Percentiles rank a stretch among this genome's conserved stretches.
Conservation (phyloP, 2,797 vertebrate species). For the Microcaecilia unicolor region DNA sequence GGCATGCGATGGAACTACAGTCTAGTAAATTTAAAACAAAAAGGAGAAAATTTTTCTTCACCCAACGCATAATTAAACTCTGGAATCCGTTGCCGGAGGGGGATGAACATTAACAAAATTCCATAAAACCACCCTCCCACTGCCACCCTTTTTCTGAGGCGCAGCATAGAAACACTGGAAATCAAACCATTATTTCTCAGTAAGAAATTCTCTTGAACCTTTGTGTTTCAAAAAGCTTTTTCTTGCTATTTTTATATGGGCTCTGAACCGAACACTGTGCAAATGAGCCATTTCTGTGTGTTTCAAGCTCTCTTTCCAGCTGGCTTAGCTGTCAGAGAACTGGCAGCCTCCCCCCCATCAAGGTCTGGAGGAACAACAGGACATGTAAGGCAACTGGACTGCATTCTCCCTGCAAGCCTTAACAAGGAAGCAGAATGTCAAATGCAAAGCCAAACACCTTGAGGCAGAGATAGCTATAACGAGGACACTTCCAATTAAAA, state of each 20-base stretch:
- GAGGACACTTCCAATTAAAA: constrained; percentile 30
- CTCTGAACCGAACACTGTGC: not conserved
- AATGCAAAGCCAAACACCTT: constrained; percentile 20
- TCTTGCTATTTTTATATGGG: constrained; percentile 2
- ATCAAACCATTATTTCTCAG: constrained; percentile 7
- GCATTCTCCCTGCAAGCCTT: constrained; percentile 3
- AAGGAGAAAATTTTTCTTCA: no score
- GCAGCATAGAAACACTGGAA: no score
- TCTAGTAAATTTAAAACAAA: no score
- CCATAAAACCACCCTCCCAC: no score
- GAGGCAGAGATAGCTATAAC: constrained; percentile 32
- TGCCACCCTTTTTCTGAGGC: no score
- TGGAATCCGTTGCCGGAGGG: no score
- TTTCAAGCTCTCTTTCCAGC: constrained; percentile 6
- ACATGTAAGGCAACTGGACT: constrained; percentile 10
- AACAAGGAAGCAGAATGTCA: constrained; percentile 20
- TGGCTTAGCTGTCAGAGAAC: constrained; percentile 5
- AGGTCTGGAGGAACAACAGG: constrained; percentile 14
- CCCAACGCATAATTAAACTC: no score
- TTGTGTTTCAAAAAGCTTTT: constrained; percentile 13
- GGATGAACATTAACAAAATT: no score
- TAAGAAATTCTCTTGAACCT: constrained; percentile 3
- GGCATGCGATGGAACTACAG: no score
- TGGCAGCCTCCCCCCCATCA: constrained; percentile 17
- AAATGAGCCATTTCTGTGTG: not conserved